These are phyloP conservation scores for Tribolium freemani DNA, from an alignment of 2,888 invertebrate species.

Conservation along the genomic window DNA sequence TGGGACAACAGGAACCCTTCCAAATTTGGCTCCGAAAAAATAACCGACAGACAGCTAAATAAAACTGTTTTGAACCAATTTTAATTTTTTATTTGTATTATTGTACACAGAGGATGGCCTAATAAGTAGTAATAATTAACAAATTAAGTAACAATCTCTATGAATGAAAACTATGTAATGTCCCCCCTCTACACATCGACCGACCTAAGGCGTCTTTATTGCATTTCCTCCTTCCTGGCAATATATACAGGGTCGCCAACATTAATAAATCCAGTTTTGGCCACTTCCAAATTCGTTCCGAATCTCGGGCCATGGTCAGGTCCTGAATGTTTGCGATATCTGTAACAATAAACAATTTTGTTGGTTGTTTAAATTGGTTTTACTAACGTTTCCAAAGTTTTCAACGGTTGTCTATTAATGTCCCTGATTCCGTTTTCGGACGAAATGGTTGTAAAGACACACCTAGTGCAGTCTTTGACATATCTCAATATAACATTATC, in stretches of 20 bases:
- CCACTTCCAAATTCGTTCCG: conserved; percentile 70
- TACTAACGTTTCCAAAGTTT: conserved; percentile 69
- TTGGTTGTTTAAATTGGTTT: background rate
- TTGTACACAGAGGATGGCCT: too few relatives aligned
- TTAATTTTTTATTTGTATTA: too few relatives aligned
- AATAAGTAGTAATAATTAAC: too few relatives aligned
- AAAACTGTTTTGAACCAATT: too few relatives aligned
- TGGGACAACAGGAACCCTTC: too few relatives aligned
- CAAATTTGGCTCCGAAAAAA: too few relatives aligned
- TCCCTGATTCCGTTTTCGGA: conserved; percentile 68
- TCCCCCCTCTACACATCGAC: background rate
- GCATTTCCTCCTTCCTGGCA: conserved; percentile 45
- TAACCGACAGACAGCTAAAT: too few relatives aligned
- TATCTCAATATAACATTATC: conserved; percentile 68
- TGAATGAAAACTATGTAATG: too few relatives aligned
- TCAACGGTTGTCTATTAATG: conserved; percentile 69
- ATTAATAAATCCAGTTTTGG: conserved; percentile 67
- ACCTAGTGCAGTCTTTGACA: conserved; percentile 73
- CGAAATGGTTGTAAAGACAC: conserved; percentile 66
- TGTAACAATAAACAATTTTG: conserved; percentile 55
- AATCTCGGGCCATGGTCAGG: conserved; percentile 65
- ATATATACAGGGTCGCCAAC: conserved; percentile 71
- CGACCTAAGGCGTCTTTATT: background rate
- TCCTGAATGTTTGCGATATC: conserved; percentile 68
- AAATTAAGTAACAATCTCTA: background rate